phyloP scores from a whole-genome alignment of 2,113 vertebrate species.

The Brachypteracias leptosomus region DNA sequence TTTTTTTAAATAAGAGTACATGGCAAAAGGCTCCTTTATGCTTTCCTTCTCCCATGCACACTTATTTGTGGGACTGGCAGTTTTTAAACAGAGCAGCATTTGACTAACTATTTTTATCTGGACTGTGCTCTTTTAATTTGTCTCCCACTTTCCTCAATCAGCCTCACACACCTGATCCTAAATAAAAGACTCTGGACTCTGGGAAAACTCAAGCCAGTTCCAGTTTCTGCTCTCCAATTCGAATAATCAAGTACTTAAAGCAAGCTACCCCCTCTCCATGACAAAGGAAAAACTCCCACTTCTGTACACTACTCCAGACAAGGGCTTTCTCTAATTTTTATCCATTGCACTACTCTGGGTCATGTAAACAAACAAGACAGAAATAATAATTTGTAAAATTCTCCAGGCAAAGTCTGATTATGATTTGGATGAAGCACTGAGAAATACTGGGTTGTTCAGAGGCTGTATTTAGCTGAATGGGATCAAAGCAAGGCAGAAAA shows the following conservation, averaged over 20 bases:
- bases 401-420: neutral
- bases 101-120: constrained; percentile 38
- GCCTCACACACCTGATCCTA: constrained; percentile 11
- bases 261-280: neutral
- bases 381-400: neutral
- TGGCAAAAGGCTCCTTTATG: constrained; percentile 16
- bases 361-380: neutral
- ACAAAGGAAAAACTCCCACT: neutral
- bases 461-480: constrained; percentile 14
- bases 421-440: constrained; percentile 39
- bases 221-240: neutral
- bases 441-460: constrained; percentile 4
- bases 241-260: neutral
- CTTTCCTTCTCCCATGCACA: neutral
- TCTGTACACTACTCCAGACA: neutral
- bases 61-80: constrained; percentile 16
- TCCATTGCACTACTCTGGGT: neutral
- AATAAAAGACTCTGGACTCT: neutral
- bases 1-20: neutral
- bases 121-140: constrained; percentile 2
- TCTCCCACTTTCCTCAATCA: neutral
- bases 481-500: constrained; percentile 20
- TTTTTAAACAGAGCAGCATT: constrained; percentile 4
- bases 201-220: neutral
- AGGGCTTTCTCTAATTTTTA: neutral